Percentiles rank a stretch among this genome's conserved stretches.
These are phyloP conservation scores for Acrossocheilus wenchowensis DNA, from an alignment of 2,797 vertebrate genomes.

Conservation along the genomic window DNA sequence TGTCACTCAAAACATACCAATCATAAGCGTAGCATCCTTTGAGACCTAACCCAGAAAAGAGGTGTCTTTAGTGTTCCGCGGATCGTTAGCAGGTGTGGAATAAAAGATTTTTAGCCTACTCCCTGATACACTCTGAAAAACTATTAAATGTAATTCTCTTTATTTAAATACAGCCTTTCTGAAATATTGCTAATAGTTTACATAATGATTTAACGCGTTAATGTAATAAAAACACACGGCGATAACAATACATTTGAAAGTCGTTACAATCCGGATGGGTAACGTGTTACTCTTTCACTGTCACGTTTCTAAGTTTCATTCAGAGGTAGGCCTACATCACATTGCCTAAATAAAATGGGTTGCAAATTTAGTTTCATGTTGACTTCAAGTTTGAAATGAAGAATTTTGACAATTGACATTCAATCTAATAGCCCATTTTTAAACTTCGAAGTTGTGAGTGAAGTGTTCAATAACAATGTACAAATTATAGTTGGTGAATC, in stretches of 20 bases:
- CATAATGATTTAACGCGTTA: background rate
- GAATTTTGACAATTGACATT: background rate
- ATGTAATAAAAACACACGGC: background rate
- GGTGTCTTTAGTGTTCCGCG: background rate
- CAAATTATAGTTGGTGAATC: conserved; percentile 24
- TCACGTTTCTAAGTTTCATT: background rate
- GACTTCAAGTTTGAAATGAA: conserved; percentile 7
- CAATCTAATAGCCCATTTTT: background rate
- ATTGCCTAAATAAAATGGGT: background rate
- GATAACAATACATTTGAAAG: background rate
- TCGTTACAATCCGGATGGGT: background rate
- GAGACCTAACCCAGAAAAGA: conserved; percentile 42
- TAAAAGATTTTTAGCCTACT: background rate
- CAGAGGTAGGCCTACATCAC: background rate
- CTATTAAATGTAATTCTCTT: background rate
- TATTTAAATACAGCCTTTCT: background rate
- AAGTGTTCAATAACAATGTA: conserved; percentile 26
- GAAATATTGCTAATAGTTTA: background rate
- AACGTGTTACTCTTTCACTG: background rate
- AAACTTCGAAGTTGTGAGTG: background rate
- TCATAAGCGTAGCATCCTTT: conserved; percentile 9
- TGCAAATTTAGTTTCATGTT: background rate
- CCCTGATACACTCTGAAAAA: background rate
- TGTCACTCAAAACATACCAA: conserved; percentile 45
- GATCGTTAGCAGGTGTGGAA: background rate